Evolutionary conservation across 2,888 invertebrate genomes (phyloP).

Genomic region (Panzeria rudis): DNA sequence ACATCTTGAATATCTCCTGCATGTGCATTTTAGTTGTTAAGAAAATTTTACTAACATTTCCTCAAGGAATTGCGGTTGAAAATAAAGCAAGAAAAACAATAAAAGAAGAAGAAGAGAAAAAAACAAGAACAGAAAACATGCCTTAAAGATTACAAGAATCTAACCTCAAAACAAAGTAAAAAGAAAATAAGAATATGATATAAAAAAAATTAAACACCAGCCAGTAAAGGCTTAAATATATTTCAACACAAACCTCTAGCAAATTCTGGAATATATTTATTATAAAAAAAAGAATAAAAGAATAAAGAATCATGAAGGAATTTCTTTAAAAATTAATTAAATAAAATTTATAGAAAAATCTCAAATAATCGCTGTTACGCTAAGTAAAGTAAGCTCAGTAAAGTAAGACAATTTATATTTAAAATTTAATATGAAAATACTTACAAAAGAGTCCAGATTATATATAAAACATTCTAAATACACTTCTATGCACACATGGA

Average conservation of each 20-base stretch:
- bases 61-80: constrained; percentile 72
- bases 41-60: constrained; percentile 69
- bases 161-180: constrained; percentile 66
- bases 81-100: constrained; percentile 31
- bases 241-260: constrained; percentile 35
- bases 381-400: not conserved
- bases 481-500: constrained; percentile 35
- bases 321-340: constrained; percentile 67
- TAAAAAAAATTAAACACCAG: constrained; percentile 30
- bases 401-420: constrained; percentile 43
- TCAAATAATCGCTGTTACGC: constrained; percentile 28
- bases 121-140: constrained; percentile 58
- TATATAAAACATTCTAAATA: constrained; percentile 31
- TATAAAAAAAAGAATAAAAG: not conserved
- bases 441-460: constrained; percentile 45
- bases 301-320: constrained; percentile 22
- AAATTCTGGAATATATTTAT: constrained; percentile 8
- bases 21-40: constrained; percentile 65
- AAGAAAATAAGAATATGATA: constrained; percentile 13
- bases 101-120: constrained; percentile 15
- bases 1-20: constrained; percentile 53
- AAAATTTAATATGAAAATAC: constrained; percentile 53
- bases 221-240: constrained; percentile 53
- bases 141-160: constrained; percentile 70
- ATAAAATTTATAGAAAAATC: constrained; percentile 54